phyloP scores from a whole-genome alignment of 2,888 invertebrate genomes.

The Baronia brevicornis region DNA sequence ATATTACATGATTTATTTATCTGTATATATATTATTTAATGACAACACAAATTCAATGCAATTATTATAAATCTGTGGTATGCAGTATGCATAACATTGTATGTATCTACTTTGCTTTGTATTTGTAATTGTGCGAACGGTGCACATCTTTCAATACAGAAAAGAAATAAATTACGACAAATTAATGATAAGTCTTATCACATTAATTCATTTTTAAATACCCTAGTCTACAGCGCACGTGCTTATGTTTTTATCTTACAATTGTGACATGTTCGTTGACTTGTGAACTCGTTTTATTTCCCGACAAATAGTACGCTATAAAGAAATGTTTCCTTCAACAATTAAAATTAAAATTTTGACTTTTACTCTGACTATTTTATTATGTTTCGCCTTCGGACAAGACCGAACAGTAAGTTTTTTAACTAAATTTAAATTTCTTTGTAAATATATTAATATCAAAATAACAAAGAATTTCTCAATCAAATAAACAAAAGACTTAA shows the following conservation, averaged over 20 bases:
- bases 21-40: conserved; percentile 1
- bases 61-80: too few species aligned
- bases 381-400: conserved; percentile 39
- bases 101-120: too few species aligned
- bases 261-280: conserved; percentile 28
- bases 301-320: conserved; percentile 26
- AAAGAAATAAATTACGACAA: conserved; percentile 6
- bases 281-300: conserved; percentile 32
- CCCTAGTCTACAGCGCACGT: conserved; percentile 30
- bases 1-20: too few species aligned
- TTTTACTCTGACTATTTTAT: conserved; percentile 35
- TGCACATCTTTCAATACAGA: conserved; percentile 1
- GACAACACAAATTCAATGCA: conserved; percentile 1
- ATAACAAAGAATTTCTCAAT: conserved; percentile 1
- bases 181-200: conserved; percentile 5
- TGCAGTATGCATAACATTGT: too few species aligned
- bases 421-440: conserved; percentile 7
- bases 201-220: not conserved
- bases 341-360: conserved; percentile 41
- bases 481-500: too few species aligned
- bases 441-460: too few species aligned
- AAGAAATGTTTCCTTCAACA: conserved; percentile 36
- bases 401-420: conserved; percentile 49
- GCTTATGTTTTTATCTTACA: conserved; percentile 39
- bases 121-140: too few species aligned